These are phyloP conservation scores for Tenebrio molitor DNA, from an alignment of 1,140 invertebrate genomes.

Conservation along the genomic window DNA sequence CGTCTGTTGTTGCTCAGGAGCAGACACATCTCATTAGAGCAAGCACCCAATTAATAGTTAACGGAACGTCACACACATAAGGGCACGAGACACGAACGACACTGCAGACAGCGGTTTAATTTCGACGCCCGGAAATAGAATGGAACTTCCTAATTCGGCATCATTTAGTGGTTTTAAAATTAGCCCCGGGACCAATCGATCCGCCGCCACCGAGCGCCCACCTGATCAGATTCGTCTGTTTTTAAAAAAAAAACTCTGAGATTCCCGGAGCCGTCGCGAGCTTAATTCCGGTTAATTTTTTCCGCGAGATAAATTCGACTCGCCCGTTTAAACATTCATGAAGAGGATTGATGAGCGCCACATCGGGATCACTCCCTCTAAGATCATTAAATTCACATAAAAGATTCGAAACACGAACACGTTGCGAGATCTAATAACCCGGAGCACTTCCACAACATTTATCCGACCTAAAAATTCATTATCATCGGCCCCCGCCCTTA, in stretches of 20 bases:
- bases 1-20: slow-evolving; percentile 25
- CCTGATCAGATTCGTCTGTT: too few species aligned
- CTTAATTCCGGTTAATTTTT: slow-evolving; percentile 24
- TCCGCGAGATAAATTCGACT: neutral
- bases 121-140: slow-evolving; percentile 11
- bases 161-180: slow-evolving; percentile 11
- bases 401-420: slow-evolving; percentile 38
- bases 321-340: slow-evolving; percentile 28
- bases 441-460: slow-evolving; percentile 27
- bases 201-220: too few species aligned
- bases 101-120: slow-evolving; percentile 29
- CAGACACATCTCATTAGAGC: slow-evolving; percentile 38
- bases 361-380: slow-evolving; percentile 19
- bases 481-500: neutral
- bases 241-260: too few species aligned
- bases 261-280: neutral
- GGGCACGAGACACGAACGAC: neutral
- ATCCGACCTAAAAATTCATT: slow-evolving; percentile 28
- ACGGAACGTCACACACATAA: slow-evolving; percentile 38
- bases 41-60: slow-evolving; percentile 40
- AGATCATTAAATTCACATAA: slow-evolving; percentile 37
- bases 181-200: too few species aligned
- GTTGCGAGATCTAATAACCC: slow-evolving; percentile 35
- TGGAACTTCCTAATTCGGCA: slow-evolving; percentile 4
- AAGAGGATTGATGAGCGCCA: slow-evolving; percentile 30